Conservation (phyloP, 2,113 vertebrate species). For the Gasterosteus aculeatus region DNA sequence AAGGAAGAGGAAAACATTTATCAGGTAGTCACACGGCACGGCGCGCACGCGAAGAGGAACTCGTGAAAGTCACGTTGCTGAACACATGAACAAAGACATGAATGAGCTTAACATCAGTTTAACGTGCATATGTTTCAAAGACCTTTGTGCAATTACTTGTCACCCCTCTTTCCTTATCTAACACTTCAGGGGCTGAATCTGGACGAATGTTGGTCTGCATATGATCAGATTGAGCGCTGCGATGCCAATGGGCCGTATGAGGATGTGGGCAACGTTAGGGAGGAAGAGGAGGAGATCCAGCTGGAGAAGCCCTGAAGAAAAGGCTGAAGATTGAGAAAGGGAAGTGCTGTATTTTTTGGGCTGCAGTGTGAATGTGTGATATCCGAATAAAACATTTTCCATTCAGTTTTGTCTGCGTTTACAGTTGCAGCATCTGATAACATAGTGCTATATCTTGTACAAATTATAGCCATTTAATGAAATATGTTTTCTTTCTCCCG, state of each 20-base stretch:
- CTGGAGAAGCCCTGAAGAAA: constrained; percentile 79
- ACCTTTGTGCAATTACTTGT: constrained; percentile 13
- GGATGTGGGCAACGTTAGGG: constrained; percentile 68
- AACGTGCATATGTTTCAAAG: constrained; percentile 1
- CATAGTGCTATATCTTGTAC: background rate
- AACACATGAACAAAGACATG: background rate
- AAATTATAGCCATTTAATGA: background rate
- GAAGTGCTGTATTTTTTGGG: background rate
- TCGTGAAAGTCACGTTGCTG: background rate
- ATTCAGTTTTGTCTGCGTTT: constrained; percentile 2
- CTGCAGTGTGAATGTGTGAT: background rate
- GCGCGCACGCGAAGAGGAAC: background rate
- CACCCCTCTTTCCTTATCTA: constrained; percentile 15
- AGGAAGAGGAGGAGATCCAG: constrained; percentile 68
- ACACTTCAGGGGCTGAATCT: constrained; percentile 78
- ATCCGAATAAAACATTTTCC: background rate
- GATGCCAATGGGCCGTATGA: constrained; percentile 68
- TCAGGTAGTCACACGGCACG: constrained; percentile 67
- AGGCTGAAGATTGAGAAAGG: background rate
- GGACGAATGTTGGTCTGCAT: constrained; percentile 74
- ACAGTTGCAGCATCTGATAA: constrained; percentile 6
- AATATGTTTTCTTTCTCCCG: background rate
- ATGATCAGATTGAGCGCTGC: constrained; percentile 78
- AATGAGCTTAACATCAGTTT: constrained; percentile 14
- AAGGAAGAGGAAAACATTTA: constrained; percentile 84